Base-by-base conservation (phyloP, 2,113 vertebrate genomes). In the Beaufortia kweichowensis region DNA sequence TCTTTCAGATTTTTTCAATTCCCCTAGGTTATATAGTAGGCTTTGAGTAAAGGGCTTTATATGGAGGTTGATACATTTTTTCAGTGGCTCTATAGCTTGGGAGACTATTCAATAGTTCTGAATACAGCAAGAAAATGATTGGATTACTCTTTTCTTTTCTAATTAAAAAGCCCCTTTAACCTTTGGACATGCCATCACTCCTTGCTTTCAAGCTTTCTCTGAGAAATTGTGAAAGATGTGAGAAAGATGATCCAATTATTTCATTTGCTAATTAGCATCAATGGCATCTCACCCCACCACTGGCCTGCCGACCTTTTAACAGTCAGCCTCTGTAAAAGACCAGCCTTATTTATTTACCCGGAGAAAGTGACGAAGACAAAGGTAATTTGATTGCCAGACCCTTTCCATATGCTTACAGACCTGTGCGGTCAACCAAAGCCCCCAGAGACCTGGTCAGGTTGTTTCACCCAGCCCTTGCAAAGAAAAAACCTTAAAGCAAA, bases 251-350 rank as follows among this genome's bases (percentile, higher is more conserved):
- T 83, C 85, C 67, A 74, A 79, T 86, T 85, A 85, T 88, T 84
- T 86, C 3, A 88, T 86, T 88, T 82, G 71, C 81, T 83, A 83
- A 87, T 87, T 86, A 87, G 76, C 74, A 75, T 62, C 83, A 73
- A 63, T 73, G 74, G 83, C 82, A 84, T 83, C 59, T 62, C 76
- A 56, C 68, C 62, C 76, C 23, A 41, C 15, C 24, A 6, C 29
- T 81, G 81, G 68, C 78, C 71, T 72, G 48, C 48, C 46, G 64
- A 68, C 72, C 63, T 69, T 55, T 69, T 63, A 17, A 75, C 68
- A 77, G 75, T 57, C 21, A 35, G n/a, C 15, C 46, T 75, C 79
- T 81, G 57, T 81, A 50, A 80, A 83, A 69, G 78, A 43, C 80
- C 62, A 35, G 35, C 65, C 64, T 77, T 29, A 74, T 81, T 84